Percentiles rank a stretch among this genome's conserved stretches.
These are phyloP conservation scores for Drosophila melanogaster DNA, from an alignment of 1,140 invertebrate genomes.

Conservation along the genomic window Release_6_plus_ISO1_MT NT_033779.5:15039001-15039500, in stretches of 20 bases:
- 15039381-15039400: slow-evolving; percentile 4
- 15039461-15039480: slow-evolving; percentile 31
- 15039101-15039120: not conserved
- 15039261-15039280: no score
- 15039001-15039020: no score
- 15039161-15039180: not conserved
- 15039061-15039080: not conserved
- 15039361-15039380: not conserved
- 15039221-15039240: not conserved
- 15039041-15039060: not conserved
- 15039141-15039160: slow-evolving; percentile 3
- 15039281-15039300: no score
- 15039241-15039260: slow-evolving; percentile 1
- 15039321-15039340: not conserved
- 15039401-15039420: not conserved
- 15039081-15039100: no score
- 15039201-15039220: slow-evolving; percentile 16
- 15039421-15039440: slow-evolving; percentile 17
- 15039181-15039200: not conserved
- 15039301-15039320: no score
- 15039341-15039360: not conserved
- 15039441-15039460: slow-evolving; percentile 34
- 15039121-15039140: not conserved
- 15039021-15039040: not conserved
- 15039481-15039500: slow-evolving; percentile 17